These are phyloP conservation scores for Orycteropus afer DNA, from an alignment of 2,113 vertebrate species.

Conservation along the genomic window DNA sequence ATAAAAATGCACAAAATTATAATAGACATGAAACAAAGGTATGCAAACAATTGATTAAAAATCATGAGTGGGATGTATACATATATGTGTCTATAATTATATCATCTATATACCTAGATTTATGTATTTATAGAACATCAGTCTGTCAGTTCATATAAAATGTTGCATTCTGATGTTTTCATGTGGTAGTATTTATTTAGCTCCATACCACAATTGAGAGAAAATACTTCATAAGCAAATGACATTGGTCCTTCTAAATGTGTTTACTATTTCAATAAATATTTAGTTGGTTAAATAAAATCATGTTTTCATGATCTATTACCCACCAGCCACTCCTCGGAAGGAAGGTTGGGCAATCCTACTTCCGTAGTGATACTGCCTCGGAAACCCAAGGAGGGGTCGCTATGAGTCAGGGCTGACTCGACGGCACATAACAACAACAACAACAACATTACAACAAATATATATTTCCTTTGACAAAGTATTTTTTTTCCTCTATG, in stretches of 20 bases:
- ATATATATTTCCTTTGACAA: slow-evolving; percentile 16
- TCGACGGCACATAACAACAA: too few species aligned
- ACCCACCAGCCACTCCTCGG: too few species aligned
- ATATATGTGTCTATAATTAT: background rate
- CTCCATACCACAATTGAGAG: background rate
- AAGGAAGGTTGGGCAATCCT: too few species aligned
- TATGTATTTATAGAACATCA: background rate
- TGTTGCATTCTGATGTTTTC: too few species aligned
- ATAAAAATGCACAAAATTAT: background rate
- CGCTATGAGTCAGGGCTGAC: too few species aligned
- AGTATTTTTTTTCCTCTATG: slow-evolving; percentile 5
- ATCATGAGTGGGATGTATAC: too few species aligned
- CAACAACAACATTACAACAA: too few species aligned
- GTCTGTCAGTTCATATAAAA: background rate
- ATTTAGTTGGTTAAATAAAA: slow-evolving; percentile 45
- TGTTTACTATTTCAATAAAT: slow-evolving; percentile 48
- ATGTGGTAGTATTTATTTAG: background rate
- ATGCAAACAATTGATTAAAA: background rate
- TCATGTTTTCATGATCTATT: slow-evolving; percentile 22
- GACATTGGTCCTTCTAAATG: slow-evolving; percentile 30
- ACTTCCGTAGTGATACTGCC: too few species aligned
- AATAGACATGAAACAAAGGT: background rate
- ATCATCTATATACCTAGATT: background rate
- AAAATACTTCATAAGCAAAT: slow-evolving; percentile 61
- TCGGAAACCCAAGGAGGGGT: too few species aligned